These are phyloP conservation scores for Guaruba guarouba DNA, from an alignment of 2,113 vertebrate species.

Conservation along the genomic window DNA sequence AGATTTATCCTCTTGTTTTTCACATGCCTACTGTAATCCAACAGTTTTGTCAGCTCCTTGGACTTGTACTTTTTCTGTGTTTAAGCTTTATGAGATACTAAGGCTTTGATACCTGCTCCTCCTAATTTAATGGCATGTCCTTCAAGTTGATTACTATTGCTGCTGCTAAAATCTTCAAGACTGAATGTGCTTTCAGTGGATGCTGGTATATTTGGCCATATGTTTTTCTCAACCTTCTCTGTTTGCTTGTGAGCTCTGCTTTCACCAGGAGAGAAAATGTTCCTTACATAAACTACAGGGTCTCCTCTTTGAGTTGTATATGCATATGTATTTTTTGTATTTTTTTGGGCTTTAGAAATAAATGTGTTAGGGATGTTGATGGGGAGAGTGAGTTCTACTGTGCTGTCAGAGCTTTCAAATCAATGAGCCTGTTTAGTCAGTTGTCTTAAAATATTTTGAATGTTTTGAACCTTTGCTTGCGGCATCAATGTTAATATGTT, in stretches of 20 bases:
- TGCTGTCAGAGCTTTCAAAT: not conserved
- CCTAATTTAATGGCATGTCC: not conserved
- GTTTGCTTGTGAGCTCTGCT: not conserved
- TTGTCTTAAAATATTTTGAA: not conserved
- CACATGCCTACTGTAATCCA: not conserved
- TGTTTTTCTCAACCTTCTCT: not conserved
- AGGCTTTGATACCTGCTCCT: not conserved
- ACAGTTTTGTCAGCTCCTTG: not conserved
- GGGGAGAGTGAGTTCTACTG: not conserved
- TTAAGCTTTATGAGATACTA: not conserved
- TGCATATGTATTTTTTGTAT: not conserved
- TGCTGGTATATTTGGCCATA: not conserved
- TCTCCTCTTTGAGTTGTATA: not conserved
- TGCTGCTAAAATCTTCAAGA: not conserved
- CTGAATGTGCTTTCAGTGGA: accelerated
- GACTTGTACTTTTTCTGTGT: not conserved
- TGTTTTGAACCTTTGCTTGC: not conserved
- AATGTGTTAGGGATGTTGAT: not conserved
- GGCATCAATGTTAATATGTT: not conserved
- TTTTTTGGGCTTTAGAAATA: not conserved
- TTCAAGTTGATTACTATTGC: not conserved
- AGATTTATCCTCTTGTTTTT: not conserved
- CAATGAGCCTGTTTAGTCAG: not conserved
- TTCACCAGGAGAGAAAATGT: not conserved
- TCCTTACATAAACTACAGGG: not conserved